Base-by-base conservation (phyloP, 2,797 vertebrate species). In the Ptychobarbus kaznakovi region DNA sequence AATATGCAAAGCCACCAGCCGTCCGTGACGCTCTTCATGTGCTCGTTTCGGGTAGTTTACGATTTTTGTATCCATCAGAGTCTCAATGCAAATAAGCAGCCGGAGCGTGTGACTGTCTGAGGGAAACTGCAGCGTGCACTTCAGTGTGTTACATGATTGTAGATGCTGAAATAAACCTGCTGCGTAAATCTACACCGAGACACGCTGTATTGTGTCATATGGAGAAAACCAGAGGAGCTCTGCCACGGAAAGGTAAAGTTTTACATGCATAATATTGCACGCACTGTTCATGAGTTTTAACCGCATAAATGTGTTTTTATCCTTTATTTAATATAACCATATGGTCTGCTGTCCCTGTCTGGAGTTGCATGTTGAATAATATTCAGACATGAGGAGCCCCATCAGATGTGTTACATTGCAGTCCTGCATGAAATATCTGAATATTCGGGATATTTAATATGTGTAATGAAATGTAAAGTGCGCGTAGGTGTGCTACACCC, bases 1-100 rank as follows among this genome's bases (percentile, higher is more conserved):
- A 84, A 85, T 89, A 89, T 86, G 88, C 84, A 87, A 88, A 88
- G 86, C 61, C 69, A 66, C 70, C 75, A 85, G 87, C 46, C 65
- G 81, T 18, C 22, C 61, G 49, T 72, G 80, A 44, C 22, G 77
- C 73, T 51, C 78, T 82, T 63, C 42, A 51, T 75, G 75, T 35
- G 83, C 69, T 40, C 68, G 72, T 69, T 49, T 74, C 28, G 49
- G 42, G 10, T 32, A 79, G 73, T 83, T 83, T 58, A 49, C 42
- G 56, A 20, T 42, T 35, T 56, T 51, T 70, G 40, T 32, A 12
- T 77, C 11, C 9, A 16, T 61, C 75, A 51, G 56, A 25, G 28
- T 76, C 32, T 44, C 20, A 69, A 70, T 40, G 32, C 42, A 68
- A 83, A 53, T 16, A 5, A 56, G 5, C 6, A 32, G 4, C 32